These are phyloP conservation scores for Poicephalus meyeri DNA, from an alignment of 2,113 vertebrate genomes.

Conservation along the genomic window DNA sequence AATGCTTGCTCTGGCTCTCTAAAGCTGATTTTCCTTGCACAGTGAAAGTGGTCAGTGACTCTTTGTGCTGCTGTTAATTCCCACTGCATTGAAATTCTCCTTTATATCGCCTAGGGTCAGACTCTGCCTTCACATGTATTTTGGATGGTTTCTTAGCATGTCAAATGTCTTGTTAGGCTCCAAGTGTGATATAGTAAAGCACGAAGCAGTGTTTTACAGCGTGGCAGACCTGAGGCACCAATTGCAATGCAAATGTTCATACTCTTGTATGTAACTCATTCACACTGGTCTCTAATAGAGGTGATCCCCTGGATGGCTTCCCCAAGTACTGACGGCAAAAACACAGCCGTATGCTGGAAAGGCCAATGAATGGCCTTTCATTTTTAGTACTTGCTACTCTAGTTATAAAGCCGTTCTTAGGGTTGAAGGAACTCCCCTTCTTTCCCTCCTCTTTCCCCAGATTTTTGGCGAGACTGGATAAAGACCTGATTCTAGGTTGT, in stretches of 20 bases:
- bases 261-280: background rate
- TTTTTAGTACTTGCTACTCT: background rate
- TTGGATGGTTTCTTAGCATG: background rate
- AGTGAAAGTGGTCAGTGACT: background rate
- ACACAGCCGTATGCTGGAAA: background rate
- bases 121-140: background rate
- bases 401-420: background rate
- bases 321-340: background rate
- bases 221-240: background rate
- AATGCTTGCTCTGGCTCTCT: background rate
- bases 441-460: background rate
- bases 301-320: background rate
- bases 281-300: background rate
- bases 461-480: background rate
- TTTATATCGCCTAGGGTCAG: background rate
- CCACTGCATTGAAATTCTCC: background rate
- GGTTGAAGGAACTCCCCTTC: background rate
- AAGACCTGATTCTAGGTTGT: background rate
- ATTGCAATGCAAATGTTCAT: background rate
- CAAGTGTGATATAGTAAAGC: fast-evolving
- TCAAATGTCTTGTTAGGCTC: background rate
- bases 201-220: fast-evolving
- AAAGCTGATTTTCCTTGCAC: background rate
- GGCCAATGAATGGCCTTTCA: background rate
- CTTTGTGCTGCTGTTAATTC: background rate